Evolutionary conservation across 2,113 vertebrate species (phyloP), one percentile per base, ranked within the genome.

Genomic region (Salvelinus fontinalis): DNA sequence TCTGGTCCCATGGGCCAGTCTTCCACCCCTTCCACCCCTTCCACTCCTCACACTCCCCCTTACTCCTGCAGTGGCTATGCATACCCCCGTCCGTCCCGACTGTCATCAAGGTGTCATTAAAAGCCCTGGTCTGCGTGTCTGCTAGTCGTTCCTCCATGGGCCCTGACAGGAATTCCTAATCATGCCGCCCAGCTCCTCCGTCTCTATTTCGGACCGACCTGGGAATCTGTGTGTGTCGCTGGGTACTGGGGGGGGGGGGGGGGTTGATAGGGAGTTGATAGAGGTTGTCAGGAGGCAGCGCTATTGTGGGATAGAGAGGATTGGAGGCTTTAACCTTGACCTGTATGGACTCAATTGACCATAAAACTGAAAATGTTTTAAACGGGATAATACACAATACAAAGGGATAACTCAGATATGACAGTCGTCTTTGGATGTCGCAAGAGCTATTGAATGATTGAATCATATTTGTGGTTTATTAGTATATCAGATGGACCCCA

Each of bases 61-160:
- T 11, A 2, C 66, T 81, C 49, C 74, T 75, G 72, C 73, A 83
- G 74, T 75, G 81, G 78, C 66, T 69, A 8, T 62, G 79, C 74
- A 76, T 34, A 51, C 85, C 79, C 75, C 51, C 16, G 3, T 54
- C 79, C 66, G 59, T 81, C 75, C 75, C 49, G 79, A 82, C 87
- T 92, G 90, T 93, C 92, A 90, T 85, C 90, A 88, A 74, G 72
- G 83, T 75, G 79, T 86, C 89, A 91, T 92, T 91, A 90, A 84
- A 80, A 44, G 39, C 27, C 7, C 20, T 57, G n/a, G n/a, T 57
- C 39, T 68, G 12, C 20, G 27, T 71, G 74, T 74, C 62, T 26
- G 64, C 64, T 14, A n/a, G 24, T n/a, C 22, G 26, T 27, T 66
- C 22, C 64, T 66, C 64, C 60, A 3, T 24, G n/a, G 20, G 18